A percentile compares a stretch with the other conserved stretches of the same genome.
Conservation (phyloP, 1,140 invertebrate species). For the Hylaeus volcanicus region DNA sequence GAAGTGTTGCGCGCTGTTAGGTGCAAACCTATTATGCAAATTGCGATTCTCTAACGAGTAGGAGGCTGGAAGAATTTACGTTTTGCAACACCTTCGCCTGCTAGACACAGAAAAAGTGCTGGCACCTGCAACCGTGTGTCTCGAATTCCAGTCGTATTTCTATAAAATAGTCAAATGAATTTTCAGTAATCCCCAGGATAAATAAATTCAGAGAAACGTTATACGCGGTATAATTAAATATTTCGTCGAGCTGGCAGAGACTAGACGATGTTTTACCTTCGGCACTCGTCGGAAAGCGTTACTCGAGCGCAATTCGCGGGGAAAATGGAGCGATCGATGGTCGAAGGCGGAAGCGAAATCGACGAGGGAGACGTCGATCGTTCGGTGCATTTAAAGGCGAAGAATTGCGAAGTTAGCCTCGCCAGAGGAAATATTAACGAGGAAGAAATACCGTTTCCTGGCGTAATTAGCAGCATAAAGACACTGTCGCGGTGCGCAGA, state of each 20-base stretch:
- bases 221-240: no score
- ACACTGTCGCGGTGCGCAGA: not conserved
- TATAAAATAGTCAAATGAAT: no score
- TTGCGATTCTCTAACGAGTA: not conserved
- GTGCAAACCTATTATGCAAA: slow-evolving; percentile 21
- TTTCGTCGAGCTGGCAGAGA: no score
- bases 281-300: no score
- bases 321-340: slow-evolving; percentile 2
- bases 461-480: slow-evolving; percentile 40
- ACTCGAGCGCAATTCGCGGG: no score
- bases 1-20: not conserved
- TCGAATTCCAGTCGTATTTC: slow-evolving; percentile 1
- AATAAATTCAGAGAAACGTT: no score
- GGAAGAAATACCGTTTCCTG: slow-evolving; percentile 22
- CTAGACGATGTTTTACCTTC: no score
- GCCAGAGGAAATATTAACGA: slow-evolving; percentile 34
- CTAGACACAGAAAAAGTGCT: not conserved
- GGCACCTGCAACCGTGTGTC: not conserved
- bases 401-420: not conserved
- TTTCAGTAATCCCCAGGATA: no score
- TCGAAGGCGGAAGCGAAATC: not conserved
- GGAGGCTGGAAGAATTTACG: slow-evolving; percentile 7
- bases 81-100: slow-evolving; percentile 19
- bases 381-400: not conserved
- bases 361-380: slow-evolving; percentile 1